These are phyloP conservation scores for Promerops cafer DNA, from an alignment of 2,113 vertebrate species.

Conservation along the genomic window DNA sequence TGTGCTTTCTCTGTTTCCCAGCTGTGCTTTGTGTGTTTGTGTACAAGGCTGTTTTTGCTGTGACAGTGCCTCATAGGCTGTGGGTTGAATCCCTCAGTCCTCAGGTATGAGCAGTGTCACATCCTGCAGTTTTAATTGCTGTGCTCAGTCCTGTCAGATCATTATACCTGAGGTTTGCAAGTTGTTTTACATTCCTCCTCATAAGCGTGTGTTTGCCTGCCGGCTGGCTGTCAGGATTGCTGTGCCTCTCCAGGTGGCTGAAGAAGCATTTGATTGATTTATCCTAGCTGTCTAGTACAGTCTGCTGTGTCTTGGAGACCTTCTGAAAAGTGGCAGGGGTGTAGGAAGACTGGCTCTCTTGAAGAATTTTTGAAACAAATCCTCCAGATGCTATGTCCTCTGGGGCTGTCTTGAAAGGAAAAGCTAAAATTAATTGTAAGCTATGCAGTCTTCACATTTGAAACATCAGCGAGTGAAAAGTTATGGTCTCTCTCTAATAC, in stretches of 20 bases:
- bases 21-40: neutral
- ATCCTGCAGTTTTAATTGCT: slow-evolving; percentile 58
- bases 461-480: neutral
- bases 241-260: slow-evolving; percentile 39
- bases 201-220: neutral
- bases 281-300: neutral
- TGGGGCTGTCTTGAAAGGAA: neutral
- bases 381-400: neutral
- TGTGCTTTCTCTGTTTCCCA: neutral
- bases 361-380: neutral
- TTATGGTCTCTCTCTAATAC: neutral
- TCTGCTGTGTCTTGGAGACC: neutral
- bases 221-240: neutral
- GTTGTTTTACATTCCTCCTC: slow-evolving; percentile 47
- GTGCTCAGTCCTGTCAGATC: slow-evolving; percentile 6
- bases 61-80: neutral
- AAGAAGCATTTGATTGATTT: slow-evolving; percentile 34
- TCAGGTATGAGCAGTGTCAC: slow-evolving; percentile 52
- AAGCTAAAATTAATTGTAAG: neutral
- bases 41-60: neutral
- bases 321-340: neutral
- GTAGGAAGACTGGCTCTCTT: neutral
- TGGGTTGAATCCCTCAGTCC: slow-evolving; percentile 3
- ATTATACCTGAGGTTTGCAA: slow-evolving; percentile 21
- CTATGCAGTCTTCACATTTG: neutral